A percentile compares a stretch with the other conserved stretches of the same genome.
These are phyloP conservation scores for Gallinago paraguaiae DNA, from an alignment of 2,113 vertebrate species.

Conservation along the genomic window DNA sequence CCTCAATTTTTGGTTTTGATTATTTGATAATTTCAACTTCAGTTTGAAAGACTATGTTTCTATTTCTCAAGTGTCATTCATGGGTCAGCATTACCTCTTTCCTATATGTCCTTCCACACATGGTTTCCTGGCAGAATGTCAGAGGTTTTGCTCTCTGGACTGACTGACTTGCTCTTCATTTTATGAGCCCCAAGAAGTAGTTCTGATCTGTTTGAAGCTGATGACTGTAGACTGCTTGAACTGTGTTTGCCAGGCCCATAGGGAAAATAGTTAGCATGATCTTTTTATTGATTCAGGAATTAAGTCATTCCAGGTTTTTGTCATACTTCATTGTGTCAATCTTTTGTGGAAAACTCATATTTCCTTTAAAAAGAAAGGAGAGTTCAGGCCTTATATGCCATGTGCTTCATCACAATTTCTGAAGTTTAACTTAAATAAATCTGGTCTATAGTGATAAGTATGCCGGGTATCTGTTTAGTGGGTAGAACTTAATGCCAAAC, in stretches of 20 bases:
- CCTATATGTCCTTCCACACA: fast-evolving
- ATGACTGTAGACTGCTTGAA: not conserved
- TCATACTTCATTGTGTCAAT: not conserved
- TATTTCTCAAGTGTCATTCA: not conserved
- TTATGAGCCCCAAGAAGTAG: not conserved
- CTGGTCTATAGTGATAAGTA: not conserved
- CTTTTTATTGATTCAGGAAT: not conserved
- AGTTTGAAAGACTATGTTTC: not conserved
- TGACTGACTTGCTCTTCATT: not conserved
- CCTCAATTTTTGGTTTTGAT: not conserved
- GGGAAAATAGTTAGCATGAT: not conserved
- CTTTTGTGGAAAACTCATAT: not conserved
- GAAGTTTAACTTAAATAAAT: not conserved
- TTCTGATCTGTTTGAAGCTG: not conserved
- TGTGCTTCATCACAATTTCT: not conserved
- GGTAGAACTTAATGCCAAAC: not conserved
- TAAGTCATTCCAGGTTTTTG: not conserved
- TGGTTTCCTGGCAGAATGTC: not conserved
- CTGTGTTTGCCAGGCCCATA: not conserved
- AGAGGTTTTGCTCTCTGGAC: not conserved
- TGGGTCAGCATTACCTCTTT: not conserved
- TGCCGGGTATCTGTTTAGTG: not conserved
- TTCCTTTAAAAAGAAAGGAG: not conserved
- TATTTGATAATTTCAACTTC: not conserved
- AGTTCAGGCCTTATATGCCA: not conserved